Evolutionary conservation across 2,888 invertebrate species (phyloP).

Genomic region (Drosophila paracracens): DNA sequence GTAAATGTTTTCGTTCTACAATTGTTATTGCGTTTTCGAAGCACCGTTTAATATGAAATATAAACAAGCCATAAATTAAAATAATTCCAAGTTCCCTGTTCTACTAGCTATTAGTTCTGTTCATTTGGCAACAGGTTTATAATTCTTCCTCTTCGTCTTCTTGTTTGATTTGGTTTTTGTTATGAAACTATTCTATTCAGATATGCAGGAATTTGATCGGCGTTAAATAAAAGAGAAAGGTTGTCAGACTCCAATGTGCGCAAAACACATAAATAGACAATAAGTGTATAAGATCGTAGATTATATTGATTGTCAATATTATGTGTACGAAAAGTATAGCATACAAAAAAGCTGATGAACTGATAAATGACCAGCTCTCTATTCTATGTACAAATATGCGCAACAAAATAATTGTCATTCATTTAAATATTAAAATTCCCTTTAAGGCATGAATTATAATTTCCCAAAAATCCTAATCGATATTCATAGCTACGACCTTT

Average conservation of each 20-base stretch:
- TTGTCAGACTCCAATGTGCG: conserved; percentile 11
- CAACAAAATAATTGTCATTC: background rate
- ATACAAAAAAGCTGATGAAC: background rate
- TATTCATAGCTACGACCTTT: background rate
- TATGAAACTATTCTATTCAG: conserved; percentile 46
- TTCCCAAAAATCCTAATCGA: background rate
- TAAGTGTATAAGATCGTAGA: background rate
- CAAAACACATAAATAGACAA: background rate
- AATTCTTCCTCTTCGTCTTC: background rate
- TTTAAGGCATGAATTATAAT: background rate
- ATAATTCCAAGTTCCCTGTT: conserved; percentile 20
- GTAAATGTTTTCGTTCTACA: conserved; percentile 60
- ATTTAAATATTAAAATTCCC: background rate
- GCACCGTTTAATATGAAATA: conserved; percentile 49
- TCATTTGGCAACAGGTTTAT: conserved; percentile 41
- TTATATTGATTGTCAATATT: background rate
- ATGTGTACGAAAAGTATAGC: background rate
- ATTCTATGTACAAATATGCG: background rate
- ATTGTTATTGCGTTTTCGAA: conserved; percentile 47
- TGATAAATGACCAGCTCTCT: background rate
- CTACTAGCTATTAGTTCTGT: conserved; percentile 26
- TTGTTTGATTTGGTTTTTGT: conserved; percentile 1
- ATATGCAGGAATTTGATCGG: conserved; percentile 50
- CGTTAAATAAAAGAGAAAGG: conserved; percentile 44
- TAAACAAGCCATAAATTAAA: conserved; percentile 38